phyloP scores from a whole-genome alignment of 92 coral and sea anemone species.

The Isaurus tuberculatus region DNA sequence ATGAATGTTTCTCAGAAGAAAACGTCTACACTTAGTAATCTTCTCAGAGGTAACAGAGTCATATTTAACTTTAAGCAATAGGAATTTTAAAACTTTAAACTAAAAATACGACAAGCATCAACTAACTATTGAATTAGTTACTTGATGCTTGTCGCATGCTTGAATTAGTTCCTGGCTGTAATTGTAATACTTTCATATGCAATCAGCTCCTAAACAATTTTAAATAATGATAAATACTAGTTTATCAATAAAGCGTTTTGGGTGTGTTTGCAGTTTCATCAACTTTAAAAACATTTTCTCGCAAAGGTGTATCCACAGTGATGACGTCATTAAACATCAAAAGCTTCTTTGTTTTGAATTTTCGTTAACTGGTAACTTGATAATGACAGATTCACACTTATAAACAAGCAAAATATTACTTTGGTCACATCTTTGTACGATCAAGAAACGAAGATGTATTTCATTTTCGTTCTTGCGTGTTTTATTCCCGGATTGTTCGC shows the following conservation, averaged over 20 bases:
- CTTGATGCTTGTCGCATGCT: too few species aligned
- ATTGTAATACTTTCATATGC: too few species aligned
- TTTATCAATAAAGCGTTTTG: not conserved
- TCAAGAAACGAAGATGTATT: slow-evolving; percentile 3
- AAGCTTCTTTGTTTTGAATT: not conserved
- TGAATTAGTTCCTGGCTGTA: too few species aligned
- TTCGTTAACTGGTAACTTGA: not conserved
- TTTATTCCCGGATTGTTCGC: slow-evolving; percentile 39
- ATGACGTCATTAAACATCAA: not conserved
- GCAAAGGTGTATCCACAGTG: not conserved
- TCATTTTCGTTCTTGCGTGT: not conserved
- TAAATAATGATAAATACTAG: not conserved
- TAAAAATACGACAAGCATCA: too few species aligned
- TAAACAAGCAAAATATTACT: not conserved
- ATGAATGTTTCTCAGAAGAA: too few species aligned
- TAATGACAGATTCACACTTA: not conserved
- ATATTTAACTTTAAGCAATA: too few species aligned
- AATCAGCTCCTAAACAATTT: too few species aligned
- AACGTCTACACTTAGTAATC: too few species aligned
- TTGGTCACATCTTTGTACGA: not conserved
- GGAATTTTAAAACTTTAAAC: too few species aligned
- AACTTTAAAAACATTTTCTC: not conserved
- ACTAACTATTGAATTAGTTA: too few species aligned
- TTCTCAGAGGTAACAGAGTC: too few species aligned
- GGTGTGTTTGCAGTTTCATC: not conserved